Percentiles rank a stretch among this genome's conserved stretches.
phyloP scores from a whole-genome alignment of 2,113 vertebrate genomes.

The Ptychochromis oligacanthus region DNA sequence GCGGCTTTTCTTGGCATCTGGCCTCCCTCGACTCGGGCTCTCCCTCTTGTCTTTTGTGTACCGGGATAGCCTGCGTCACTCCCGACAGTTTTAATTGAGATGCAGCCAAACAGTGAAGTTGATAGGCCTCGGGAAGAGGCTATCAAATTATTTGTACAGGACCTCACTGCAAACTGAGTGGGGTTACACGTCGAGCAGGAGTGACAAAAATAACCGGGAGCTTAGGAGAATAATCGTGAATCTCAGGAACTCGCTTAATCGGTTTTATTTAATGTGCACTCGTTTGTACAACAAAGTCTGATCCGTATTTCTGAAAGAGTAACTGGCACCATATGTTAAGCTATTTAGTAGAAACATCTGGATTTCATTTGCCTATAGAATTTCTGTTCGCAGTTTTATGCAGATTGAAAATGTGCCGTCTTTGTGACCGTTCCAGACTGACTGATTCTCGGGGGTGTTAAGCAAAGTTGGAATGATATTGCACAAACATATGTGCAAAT shows the following conservation, averaged over 20 bases:
- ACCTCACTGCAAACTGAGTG: not conserved
- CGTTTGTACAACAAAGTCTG: not conserved
- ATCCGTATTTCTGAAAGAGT: not conserved
- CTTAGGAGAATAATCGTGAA: not conserved
- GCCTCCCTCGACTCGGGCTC: slow-evolving; percentile 45
- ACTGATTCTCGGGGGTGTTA: not conserved
- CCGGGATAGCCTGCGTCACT: slow-evolving; percentile 54
- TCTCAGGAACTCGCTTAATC: not conserved
- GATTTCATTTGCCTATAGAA: not conserved
- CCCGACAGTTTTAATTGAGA: slow-evolving; percentile 29
- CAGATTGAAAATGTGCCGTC: not conserved
- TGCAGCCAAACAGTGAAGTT: slow-evolving; percentile 32
- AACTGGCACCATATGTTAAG: not conserved
- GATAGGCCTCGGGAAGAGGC: slow-evolving; percentile 33
- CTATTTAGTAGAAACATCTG: slow-evolving; percentile 7
- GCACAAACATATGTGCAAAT: slow-evolving; percentile 40
- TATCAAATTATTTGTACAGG: slow-evolving; percentile 38
- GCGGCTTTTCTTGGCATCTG: slow-evolving; percentile 63
- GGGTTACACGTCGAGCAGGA: not conserved
- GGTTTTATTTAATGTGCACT: not conserved
- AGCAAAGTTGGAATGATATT: slow-evolving; percentile 17
- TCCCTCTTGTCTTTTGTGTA: slow-evolving; percentile 46
- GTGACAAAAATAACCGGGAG: not conserved
- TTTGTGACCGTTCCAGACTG: not conserved
- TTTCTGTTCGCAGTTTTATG: not conserved